These are phyloP conservation scores for Papilio aristodemus DNA, from an alignment of 1,140 invertebrate genomes.

Conservation along the genomic window DNA sequence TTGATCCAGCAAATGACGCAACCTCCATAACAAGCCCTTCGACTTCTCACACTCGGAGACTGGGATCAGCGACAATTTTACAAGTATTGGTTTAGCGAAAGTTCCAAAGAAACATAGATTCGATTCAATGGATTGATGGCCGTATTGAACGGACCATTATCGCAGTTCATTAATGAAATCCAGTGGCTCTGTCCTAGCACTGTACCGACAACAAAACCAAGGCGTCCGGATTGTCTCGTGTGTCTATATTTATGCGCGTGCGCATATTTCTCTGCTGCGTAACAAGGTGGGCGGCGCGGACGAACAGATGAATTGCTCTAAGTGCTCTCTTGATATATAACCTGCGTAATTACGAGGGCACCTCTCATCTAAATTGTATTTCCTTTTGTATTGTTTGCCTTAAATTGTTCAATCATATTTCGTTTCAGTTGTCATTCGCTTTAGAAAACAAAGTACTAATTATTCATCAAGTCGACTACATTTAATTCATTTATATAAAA, in stretches of 20 bases:
- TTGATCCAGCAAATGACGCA: neutral
- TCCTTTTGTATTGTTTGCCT: neutral
- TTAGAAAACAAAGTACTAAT: neutral
- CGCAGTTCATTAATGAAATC: constrained; percentile 23
- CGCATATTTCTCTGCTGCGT: constrained; percentile 36
- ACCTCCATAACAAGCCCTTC: neutral
- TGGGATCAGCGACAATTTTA: neutral
- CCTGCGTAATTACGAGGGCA: neutral
- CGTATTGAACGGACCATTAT: neutral
- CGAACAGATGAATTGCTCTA: constrained; percentile 21
- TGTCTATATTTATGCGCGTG: constrained; percentile 40
- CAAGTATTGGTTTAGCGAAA: neutral
- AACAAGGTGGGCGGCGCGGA: constrained; percentile 45
- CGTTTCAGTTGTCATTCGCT: neutral
- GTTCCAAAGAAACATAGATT: too few species aligned
- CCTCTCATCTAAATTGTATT: neutral
- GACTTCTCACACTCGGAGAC: too few species aligned
- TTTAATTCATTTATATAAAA: too few species aligned
- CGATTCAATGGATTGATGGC: too few species aligned
- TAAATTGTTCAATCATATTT: neutral
- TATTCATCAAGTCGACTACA: too few species aligned
- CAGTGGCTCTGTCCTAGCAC: neutral
- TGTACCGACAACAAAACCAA: neutral
- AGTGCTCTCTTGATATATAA: constrained; percentile 1
- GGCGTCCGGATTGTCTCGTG: constrained; percentile 24